Percentiles rank a stretch among this genome's conserved stretches.
phyloP scores from a whole-genome alignment of 2,888 invertebrate species.

The Drosophila neotestacea region DNA sequence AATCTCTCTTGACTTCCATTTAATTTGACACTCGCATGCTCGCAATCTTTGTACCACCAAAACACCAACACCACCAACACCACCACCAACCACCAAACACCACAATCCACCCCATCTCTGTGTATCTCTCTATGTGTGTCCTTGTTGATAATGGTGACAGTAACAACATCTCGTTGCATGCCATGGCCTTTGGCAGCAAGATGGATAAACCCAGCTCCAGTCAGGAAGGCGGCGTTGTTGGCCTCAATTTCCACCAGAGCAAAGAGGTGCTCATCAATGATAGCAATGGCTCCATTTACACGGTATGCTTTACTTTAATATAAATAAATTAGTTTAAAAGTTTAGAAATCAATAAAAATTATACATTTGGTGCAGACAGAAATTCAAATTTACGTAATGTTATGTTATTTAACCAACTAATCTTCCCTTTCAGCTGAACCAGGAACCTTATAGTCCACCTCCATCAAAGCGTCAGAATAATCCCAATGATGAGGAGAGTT shows the following conservation, averaged over 20 bases:
- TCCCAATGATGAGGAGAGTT: constrained; percentile 82
- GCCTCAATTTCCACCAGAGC: constrained; percentile 95
- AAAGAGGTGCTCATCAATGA: constrained; percentile 94
- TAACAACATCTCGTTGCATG: constrained; percentile 92
- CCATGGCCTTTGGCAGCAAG: constrained; percentile 92
- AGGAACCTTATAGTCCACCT: constrained; percentile 81
- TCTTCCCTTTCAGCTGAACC: constrained; percentile 74
- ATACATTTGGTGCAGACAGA: too few relatives aligned
- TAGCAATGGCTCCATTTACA: constrained; percentile 87
- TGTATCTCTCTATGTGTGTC: constrained; percentile 51
- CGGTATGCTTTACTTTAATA: constrained; percentile 73
- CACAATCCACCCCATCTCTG: constrained; percentile 53
- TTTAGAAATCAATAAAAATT: too few relatives aligned
- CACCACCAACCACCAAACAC: constrained; percentile 12
- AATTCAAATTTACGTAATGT: neutral
- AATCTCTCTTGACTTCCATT: constrained; percentile 43
- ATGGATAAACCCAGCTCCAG: constrained; percentile 93
- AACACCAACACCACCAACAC: constrained; percentile 8
- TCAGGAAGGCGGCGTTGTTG: constrained; percentile 94
- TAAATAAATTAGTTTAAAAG: too few relatives aligned
- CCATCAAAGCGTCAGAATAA: constrained; percentile 77
- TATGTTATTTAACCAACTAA: neutral
- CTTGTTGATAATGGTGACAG: constrained; percentile 84
- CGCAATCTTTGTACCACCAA: constrained; percentile 67
- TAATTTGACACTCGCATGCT: constrained; percentile 65